Base-by-base conservation (phyloP, 2,888 invertebrate genomes). In the Thecocarcelia acutangulata region DNA sequence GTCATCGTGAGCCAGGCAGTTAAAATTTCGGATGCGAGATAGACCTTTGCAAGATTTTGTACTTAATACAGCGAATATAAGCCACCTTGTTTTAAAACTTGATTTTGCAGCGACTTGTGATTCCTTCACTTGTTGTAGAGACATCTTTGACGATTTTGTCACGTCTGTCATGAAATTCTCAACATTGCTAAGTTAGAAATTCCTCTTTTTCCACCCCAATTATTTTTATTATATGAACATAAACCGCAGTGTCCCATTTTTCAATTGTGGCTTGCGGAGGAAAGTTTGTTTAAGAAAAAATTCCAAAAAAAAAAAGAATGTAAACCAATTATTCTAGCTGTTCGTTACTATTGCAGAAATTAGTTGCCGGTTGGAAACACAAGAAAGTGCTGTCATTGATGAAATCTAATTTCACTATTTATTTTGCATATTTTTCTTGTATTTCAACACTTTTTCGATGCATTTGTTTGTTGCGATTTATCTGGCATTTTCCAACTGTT, bases 401-500 rank as follows among this genome's bases (percentile, higher is more conserved):
- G 28, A 46, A 66, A 59, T 68, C 44, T 8, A 37, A 61, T 61
- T 68, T 52, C 19, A 52, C 21, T 52, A 50, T 33, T 50, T 24
- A 37, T 24, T 37, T 4, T 15, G 15, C 21, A n/a, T 46, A 37
- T 66, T 44, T 66, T 64, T 66, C 19, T 33, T 58, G 46, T 28
- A 66, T 21, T 58, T 58, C 15, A 69, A 77, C 15, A 77, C 61
- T 56, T 63, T 69, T 15, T 28, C 37, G n/a, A 21, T 48, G 54
- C 21, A 59, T 56, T 61, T 50, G 3, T 70, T 73, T 28, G 12
- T 52, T 13, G 21, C 13, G 50, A 50, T 28, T 52, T 52, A 33
- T 44, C n/a, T 12, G 28, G 19, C 17, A 61, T 52, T 68, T 63
- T 19, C 44, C 19, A 42, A 73, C 63, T 44, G 54, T 63, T 61